These are phyloP conservation scores for Neoaliturus tenellus DNA, from an alignment of 2,888 invertebrate species.

Conservation along the genomic window DNA sequence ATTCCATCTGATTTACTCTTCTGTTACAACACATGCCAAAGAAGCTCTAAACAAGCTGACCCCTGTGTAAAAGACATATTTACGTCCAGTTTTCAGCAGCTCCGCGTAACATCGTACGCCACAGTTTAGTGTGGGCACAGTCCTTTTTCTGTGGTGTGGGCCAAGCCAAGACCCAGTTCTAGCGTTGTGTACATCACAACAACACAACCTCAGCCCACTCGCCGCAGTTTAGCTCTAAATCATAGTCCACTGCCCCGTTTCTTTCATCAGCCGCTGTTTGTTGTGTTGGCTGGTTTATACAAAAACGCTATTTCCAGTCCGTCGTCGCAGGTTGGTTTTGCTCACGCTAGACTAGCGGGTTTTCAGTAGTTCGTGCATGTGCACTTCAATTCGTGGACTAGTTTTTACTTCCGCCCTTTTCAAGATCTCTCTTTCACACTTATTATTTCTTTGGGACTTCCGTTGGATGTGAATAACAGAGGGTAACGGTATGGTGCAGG, in stretches of 20 bases:
- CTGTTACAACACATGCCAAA: too few relatives aligned
- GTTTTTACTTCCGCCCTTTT: not conserved
- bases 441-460: not conserved
- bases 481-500: not conserved
- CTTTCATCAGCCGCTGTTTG: not conserved
- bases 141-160: too few relatives aligned
- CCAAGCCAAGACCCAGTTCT: not conserved
- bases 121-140: too few relatives aligned
- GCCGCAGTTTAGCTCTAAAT: not conserved
- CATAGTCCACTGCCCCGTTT: not conserved
- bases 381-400: not conserved
- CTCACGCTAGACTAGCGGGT: not conserved
- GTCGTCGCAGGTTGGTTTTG: not conserved
- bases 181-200: not conserved
- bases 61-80: too few relatives aligned
- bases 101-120: too few relatives aligned
- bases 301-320: not conserved
- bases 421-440: not conserved
- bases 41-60: too few relatives aligned
- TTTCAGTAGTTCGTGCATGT: not conserved
- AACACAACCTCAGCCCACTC: not conserved
- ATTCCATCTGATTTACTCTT: too few relatives aligned
- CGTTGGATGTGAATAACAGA: not conserved
- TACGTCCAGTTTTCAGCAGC: too few relatives aligned
- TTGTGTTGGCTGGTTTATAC: not conserved